These are phyloP conservation scores for Jacana jacana DNA, from an alignment of 2,113 vertebrate genomes.

Conservation along the genomic window DNA sequence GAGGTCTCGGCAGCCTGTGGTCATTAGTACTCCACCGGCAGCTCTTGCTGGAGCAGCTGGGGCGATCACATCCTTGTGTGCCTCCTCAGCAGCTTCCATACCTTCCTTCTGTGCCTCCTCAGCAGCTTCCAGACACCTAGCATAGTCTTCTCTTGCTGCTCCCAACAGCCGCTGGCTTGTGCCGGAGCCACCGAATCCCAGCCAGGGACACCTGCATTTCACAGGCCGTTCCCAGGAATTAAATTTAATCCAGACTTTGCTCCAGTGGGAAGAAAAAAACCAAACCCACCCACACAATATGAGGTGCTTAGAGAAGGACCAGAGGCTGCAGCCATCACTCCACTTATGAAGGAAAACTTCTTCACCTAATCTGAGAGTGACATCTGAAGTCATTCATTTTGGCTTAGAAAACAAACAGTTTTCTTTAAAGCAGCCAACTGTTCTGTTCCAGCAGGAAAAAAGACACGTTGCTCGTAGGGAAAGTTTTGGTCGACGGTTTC, in stretches of 20 bases:
- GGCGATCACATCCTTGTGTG: background rate
- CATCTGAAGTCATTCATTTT: background rate
- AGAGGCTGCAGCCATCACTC: background rate
- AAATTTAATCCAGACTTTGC: fast-evolving
- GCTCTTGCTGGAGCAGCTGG: background rate
- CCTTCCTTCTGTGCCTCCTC: background rate
- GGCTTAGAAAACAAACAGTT: background rate
- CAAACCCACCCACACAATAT: fast-evolving
- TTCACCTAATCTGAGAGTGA: background rate
- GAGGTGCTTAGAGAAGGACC: background rate
- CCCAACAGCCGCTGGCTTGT: background rate
- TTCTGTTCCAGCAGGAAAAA: background rate
- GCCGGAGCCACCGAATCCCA: background rate
- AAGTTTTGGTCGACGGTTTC: background rate
- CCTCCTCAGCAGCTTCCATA: no score
- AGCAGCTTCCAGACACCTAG: background rate
- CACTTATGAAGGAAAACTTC: no score
- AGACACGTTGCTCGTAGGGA: background rate
- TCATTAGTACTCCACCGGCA: background rate
- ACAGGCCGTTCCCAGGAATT: fast-evolving
- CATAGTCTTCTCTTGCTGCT: background rate
- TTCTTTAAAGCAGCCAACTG: background rate
- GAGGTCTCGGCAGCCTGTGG: background rate
- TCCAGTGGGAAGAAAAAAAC: fast-evolving
- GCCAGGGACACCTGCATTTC: background rate